Base-by-base conservation (phyloP, 2,797 vertebrate species). In the Rhinogobio ventralis region DNA sequence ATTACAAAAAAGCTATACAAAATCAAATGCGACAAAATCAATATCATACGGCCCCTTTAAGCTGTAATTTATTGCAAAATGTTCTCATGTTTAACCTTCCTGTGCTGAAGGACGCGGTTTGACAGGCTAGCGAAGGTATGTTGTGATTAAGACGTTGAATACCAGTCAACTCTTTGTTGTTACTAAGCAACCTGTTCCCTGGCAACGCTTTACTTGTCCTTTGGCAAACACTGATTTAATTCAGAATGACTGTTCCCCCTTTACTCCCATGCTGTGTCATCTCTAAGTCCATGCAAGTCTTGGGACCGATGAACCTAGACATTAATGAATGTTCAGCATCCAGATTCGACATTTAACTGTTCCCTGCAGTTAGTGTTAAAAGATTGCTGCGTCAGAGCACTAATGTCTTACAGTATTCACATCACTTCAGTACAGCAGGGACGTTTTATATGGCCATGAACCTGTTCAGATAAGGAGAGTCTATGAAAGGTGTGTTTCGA, bases 151-250 rank as follows among this genome's bases (percentile, higher is more conserved):
- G 68, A 19, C 55, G 2, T 73, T 73, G 76, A 85, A 85, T 64
- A 62, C 45, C 67, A 85, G 53, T 79, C 83, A 79, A 79, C 83
- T 51, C 76, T 85, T 85, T 79, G 53, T 85, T 85, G 83, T 84
- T 84, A 85, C 83, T 79, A 79, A 85, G 83, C 83, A 85, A 85
- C 83, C 67, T 72, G 76, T 85, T 85, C 9, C 83, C 45, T 85
- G 83, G 83, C 83, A 85, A 85, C 83, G 17, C 45, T 85, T 62
- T 79, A 79, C 76, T 85, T 85, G 75, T 79, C 67, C 76, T 79
- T 79, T 71, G 83, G 67, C 83, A 85, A 73, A 30, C 76, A 64
- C 53, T 85, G 30, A 85, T 57, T 85, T 85, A 79, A 85, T 85
- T 85, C 55, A 28, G 55, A 85, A 71, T 33, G 83, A 85, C 83